Percentiles rank a stretch among this genome's conserved stretches.
Evolutionary conservation across 2,797 vertebrate genomes (phyloP).

Genomic region (Mormyrus proboscirostris): DNA sequence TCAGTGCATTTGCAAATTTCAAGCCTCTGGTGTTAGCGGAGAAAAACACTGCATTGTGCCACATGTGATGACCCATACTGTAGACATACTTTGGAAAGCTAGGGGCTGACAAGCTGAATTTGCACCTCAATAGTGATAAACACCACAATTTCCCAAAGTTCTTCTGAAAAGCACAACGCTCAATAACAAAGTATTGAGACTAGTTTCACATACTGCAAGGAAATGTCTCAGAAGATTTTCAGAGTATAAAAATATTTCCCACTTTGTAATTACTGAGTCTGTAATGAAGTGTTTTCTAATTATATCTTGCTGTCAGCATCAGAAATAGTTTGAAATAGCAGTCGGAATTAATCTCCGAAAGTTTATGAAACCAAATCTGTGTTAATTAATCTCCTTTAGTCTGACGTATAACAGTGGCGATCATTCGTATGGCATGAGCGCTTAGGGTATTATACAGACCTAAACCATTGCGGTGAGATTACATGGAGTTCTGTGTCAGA

Average conservation of each 20-base stretch:
- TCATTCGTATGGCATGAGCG: neutral
- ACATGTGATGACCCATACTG: neutral
- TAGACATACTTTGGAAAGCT: neutral
- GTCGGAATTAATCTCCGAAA: neutral
- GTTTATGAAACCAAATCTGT: constrained; percentile 1
- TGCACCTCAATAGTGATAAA: neutral
- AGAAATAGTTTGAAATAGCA: neutral
- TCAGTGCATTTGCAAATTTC: neutral
- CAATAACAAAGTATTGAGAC: neutral
- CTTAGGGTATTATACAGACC: neutral
- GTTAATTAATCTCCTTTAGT: constrained; percentile 10
- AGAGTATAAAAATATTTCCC: neutral
- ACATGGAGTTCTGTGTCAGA: neutral
- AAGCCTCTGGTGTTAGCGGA: neutral
- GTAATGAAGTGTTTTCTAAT: constrained; percentile 12
- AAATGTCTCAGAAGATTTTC: neutral
- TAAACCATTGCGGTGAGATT: neutral
- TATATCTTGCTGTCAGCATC: neutral
- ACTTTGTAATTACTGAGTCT: neutral
- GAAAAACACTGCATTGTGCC: neutral
- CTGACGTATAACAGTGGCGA: neutral
- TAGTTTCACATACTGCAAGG: neutral
- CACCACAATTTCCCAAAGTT: neutral
- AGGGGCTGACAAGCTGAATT: neutral
- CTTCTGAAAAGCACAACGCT: neutral